Base-by-base conservation (phyloP, 2,113 vertebrate genomes). In the Panthera uncia region DNA sequence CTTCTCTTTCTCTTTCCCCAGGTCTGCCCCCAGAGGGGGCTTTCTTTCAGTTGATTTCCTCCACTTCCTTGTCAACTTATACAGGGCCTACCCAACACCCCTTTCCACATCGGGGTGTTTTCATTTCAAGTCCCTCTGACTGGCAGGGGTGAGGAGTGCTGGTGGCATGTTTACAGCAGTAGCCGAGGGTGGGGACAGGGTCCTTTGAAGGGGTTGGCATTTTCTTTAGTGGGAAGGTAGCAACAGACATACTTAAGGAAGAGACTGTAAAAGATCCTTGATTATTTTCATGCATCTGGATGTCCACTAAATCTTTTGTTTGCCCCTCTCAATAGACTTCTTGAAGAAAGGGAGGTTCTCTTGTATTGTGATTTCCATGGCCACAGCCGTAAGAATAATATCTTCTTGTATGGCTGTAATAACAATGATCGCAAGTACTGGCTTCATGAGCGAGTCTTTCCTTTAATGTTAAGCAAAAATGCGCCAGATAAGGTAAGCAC, bases 381-480 rank as follows among this genome's bases (percentile, higher is more conserved):
- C 8, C 99, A 99, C 98, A 99, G 99, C 95, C 98, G 99, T 36
- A 99, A 99, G 98, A 99, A 99, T 98, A 99, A 99, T 0, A 99
- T 99, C 88, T 99, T 99, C 97, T 99, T 99, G 99, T 99, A 99
- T 0, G 99, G 99, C 76, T 99, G 99, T 1, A 98, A 98, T 23
- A 98, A 96, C 9, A 57, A 74, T 0, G 76, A 96, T 0, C 41
- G 89, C 0, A 48, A 98, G 1, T 85, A 65, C 4, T 98, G 98
- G 97, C 99, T 99, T 63, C 97, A 96, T 0, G 99, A 99, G 86
- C 99, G 99, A 0, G 50, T 99, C 91, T 99, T 99, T 97, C 99
- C 99, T 16, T 97, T 99, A 19, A 99, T 99, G 99, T 98, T 99
- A 98, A 99, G 99, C 99, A 99, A 99, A 97, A 99, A 99, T 0